Evolutionary conservation across 2,888 invertebrate genomes (phyloP).

Genomic region (Andrena minutula): DNA sequence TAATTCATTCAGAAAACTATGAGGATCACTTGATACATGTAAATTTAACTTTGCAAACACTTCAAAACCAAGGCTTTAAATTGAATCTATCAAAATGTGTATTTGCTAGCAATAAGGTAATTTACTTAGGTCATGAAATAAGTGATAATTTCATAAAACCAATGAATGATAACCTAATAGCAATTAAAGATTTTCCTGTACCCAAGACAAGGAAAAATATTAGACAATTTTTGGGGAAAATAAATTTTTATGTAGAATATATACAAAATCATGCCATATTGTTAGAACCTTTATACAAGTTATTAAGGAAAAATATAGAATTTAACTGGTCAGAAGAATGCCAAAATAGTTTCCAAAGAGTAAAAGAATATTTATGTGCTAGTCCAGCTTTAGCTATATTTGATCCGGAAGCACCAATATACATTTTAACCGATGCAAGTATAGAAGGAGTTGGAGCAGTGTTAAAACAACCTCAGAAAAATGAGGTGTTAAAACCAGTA

Average conservation of each 20-base stretch:
- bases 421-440: too few relatives aligned
- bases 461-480: too few relatives aligned
- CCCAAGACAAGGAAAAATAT: not conserved
- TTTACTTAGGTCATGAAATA: not conserved
- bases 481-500: not conserved
- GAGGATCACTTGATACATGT: not conserved
- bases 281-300: not conserved
- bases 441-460: too few relatives aligned
- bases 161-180: not conserved
- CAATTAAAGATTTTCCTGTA: not conserved
- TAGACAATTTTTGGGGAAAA: not conserved
- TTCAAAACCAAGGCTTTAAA: not conserved
- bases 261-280: not conserved
- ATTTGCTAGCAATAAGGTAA: not conserved
- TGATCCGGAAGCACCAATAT: too few relatives aligned
- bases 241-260: conserved; percentile 4
- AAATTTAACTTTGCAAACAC: not conserved
- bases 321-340: conserved; percentile 1
- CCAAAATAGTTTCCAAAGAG: too few relatives aligned
- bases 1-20: not conserved
- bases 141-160: not conserved
- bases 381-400: too few relatives aligned
- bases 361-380: too few relatives aligned
- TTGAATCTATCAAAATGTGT: not conserved
- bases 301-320: not conserved